Base-by-base conservation (phyloP, 2,797 vertebrate species). In the Mormyrops attenuatus region DNA sequence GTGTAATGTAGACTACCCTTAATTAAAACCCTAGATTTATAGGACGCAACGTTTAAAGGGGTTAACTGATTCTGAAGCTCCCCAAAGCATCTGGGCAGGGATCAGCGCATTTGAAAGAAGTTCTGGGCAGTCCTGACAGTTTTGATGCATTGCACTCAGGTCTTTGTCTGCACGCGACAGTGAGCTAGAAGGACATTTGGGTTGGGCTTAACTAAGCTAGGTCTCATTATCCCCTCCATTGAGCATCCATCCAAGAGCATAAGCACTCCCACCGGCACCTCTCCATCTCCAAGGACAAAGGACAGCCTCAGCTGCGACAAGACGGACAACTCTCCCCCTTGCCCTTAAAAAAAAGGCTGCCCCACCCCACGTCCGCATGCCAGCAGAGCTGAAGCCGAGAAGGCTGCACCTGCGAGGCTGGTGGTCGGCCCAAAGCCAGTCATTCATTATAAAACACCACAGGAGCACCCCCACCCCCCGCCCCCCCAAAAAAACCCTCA, bases 371-470 rank as follows among this genome's bases (percentile, higher is more conserved):
- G n/a, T 57, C 15, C 22, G 22, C 55, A 30, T 66, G 41, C 80
- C 55, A 17, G 77, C 26, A 60, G 77, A 50, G 77, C 15, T 89
- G 53, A 84, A 47, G 84, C 47, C n/a, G 63, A 17, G 34, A 5
- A 3, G 5, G 30, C 30, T n/a, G 5, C 50, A 89, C 89, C 89
- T 87, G 89, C 6, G 38, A 52, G 49, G 50, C 85, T 80, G 89
- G 89, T 63, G 3, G 60, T 34, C 47, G 7, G 49, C 89, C 63
- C 89, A 88, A 69, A 88, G 38, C 85, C 89, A 52, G 44, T 87
- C 89, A 73, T 52, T 87, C 34, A 89, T 87, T 41, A 89, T 55
- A 73, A 89, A 89, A 20, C 89, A 22, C 26, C 85, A 87, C 34
- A 77, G 66, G 66, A 26, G 57, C 57, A 63, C 20, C 5, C 13